Conservation (phyloP, 2,888 invertebrate genomes). For the Zonitis immaculata region DNA sequence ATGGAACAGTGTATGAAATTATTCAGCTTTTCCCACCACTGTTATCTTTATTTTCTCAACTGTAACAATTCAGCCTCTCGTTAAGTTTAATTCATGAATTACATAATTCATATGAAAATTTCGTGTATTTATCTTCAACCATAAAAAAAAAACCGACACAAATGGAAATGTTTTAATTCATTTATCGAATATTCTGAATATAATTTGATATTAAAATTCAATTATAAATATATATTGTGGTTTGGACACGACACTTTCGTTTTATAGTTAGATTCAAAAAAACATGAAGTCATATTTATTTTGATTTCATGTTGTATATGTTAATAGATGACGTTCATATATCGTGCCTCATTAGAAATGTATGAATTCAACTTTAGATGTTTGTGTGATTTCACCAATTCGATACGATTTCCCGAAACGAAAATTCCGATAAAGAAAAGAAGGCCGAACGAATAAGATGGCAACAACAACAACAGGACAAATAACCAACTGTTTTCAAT, state of each 20-base stretch:
- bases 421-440: not conserved
- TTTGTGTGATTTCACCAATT: not conserved
- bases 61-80: slow-evolving; percentile 1
- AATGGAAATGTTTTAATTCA: not conserved
- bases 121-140: not conserved
- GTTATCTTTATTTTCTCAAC: slow-evolving; percentile 8
- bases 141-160: no score
- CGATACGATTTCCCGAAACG: not conserved
- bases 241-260: no score
- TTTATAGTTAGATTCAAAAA: not conserved
- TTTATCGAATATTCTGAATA: not conserved
- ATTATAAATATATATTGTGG: no score
- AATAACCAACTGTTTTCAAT: not conserved
- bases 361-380: slow-evolving; percentile 6
- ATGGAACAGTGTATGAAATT: not conserved
- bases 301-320: not conserved
- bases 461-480: not conserved
- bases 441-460: not conserved
- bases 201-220: no score
- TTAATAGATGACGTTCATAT: slow-evolving; percentile 6
- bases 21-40: not conserved
- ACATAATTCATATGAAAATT: slow-evolving; percentile 5
- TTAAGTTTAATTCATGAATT: slow-evolving; percentile 12
- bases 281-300: slow-evolving; percentile 16
- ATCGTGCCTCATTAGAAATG: slow-evolving; percentile 1